phyloP scores from a whole-genome alignment of 2,113 vertebrate genomes.

The Toxostoma redivivum region DNA sequence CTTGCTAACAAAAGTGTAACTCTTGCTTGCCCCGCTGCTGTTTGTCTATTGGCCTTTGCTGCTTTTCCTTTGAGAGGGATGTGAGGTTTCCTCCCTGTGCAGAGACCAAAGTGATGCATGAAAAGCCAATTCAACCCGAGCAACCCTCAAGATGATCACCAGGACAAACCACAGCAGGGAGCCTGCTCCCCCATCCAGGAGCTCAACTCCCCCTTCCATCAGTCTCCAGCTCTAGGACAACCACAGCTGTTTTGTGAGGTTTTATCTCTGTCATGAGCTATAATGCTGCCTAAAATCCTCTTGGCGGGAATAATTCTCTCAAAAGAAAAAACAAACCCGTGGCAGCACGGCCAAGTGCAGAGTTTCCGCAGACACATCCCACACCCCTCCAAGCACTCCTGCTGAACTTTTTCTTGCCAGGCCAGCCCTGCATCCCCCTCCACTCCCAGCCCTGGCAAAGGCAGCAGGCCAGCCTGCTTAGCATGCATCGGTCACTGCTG shows the following conservation, averaged over 20 bases:
- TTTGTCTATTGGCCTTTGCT: neutral
- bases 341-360: rapidly evolving
- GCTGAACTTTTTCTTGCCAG: neutral
- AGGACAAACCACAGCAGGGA: neutral
- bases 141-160: rapidly evolving
- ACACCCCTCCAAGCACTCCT: neutral
- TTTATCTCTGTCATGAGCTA: neutral
- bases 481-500: neutral
- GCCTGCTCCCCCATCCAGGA: neutral
- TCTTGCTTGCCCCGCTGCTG: rapidly evolving
- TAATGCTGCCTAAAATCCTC: neutral
- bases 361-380: neutral
- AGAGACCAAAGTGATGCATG: neutral
- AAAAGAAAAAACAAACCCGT: neutral
- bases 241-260: rapidly evolving
- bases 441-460: neutral
- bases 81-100: neutral
- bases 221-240: rapidly evolving
- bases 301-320: rapidly evolving
- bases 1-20: neutral
- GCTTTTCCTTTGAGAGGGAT: rapidly evolving
- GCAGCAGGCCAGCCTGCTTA: constrained; percentile 18
- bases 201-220: too few species aligned
- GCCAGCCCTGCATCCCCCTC: neutral
- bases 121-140: rapidly evolving